Evolutionary conservation across 2,888 invertebrate genomes (phyloP).

Genomic region (Ectemnius continuus): DNA sequence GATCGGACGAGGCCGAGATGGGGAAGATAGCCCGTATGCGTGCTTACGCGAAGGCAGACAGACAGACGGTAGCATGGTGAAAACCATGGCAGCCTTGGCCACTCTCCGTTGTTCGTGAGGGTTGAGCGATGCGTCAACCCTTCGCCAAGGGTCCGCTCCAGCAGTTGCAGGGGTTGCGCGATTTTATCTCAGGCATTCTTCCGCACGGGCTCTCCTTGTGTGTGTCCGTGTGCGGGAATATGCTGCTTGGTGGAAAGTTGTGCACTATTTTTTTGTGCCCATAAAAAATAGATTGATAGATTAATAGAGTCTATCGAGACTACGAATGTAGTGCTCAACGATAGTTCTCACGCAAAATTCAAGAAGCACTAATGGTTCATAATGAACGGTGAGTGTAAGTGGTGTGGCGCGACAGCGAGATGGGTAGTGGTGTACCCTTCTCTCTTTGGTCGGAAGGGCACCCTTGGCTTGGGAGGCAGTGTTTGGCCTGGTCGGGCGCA

Average conservation of each 20-base stretch:
- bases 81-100: neutral
- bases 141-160: slow-evolving; percentile 15
- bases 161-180: slow-evolving; percentile 60
- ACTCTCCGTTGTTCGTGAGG: slow-evolving; percentile 18
- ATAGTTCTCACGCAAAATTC: too few relatives aligned
- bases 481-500: slow-evolving; percentile 18
- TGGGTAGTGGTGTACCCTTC: slow-evolving; percentile 1
- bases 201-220: slow-evolving; percentile 34
- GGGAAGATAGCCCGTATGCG: slow-evolving; percentile 28
- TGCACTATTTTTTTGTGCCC: too few relatives aligned
- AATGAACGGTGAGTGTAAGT: too few relatives aligned
- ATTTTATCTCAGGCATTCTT: slow-evolving; percentile 69
- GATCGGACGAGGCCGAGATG: slow-evolving; percentile 42
- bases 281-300: too few relatives aligned
- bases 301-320: too few relatives aligned
- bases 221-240: too few relatives aligned
- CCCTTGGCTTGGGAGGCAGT: slow-evolving; percentile 11
- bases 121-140: slow-evolving; percentile 37
- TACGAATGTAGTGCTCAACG: too few relatives aligned
- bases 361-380: too few relatives aligned
- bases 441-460: slow-evolving; percentile 24
- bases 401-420: too few relatives aligned
- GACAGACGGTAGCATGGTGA: neutral
- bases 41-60: slow-evolving; percentile 23
- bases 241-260: too few relatives aligned